Evolutionary conservation across 1,140 invertebrate genomes (phyloP), one percentile per base, ranked within the genome.

Genomic region (Cataglyphis hispanica): DNA sequence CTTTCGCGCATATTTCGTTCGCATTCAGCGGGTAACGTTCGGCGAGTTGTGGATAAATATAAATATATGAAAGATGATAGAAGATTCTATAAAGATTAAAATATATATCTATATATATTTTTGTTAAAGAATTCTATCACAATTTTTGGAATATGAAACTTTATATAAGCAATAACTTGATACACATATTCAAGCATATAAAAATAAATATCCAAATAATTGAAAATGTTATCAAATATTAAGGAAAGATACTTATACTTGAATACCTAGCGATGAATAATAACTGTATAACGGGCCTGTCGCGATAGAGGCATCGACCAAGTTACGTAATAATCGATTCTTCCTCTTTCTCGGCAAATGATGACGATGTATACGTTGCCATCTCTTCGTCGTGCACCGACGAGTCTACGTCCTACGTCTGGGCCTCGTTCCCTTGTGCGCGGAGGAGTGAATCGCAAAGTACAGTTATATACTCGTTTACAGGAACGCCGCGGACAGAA

Each of bases 381-480:
- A 11, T 34, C 56, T 81, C 25, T 64, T n/a, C 22, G 64, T 85
- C 80, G 75, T 77, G 61, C 34, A 72, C 56, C 78, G 64, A 53
- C 75, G 72, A 61, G 61, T 61, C 85, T 83, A 34, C 31, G 83
- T 70, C 25, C 85, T 83, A 34, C 31, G 83, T 70, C 25, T 80
- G 66, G 72, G 83, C 63, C 81, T n/a, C 63, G 86, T 81, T 80
- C 63, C 56, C 67, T 76, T 86, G 70, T 74, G 66, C 66, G 89
- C 80, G 67, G 87, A 77, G 84, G 86, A 91, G 89, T 92, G 92
- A 89, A 93, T 92, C 89, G 88, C 87, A 8, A 92, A 88, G 90
- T 91, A 93, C 91, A 92, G 92, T 93, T 93, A 43, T 37, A 37
- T 43, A 93, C 72, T 85, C 87, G 87, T 91, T 93, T 92, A 87